These are phyloP conservation scores for Anthopleura sola DNA, from an alignment of 64 coral and sea anemone species.

Conservation along the genomic window DNA sequence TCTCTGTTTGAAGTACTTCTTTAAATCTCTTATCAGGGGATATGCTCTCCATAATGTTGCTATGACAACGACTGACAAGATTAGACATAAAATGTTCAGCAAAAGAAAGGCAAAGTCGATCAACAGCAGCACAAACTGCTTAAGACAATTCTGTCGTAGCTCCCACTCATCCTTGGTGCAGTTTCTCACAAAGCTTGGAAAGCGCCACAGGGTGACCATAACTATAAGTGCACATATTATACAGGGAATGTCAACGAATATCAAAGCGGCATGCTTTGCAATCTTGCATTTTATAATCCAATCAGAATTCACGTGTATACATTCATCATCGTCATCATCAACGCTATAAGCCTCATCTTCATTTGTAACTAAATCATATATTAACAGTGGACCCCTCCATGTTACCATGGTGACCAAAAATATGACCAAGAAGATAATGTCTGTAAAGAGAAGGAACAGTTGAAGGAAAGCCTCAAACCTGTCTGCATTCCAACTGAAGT, in stretches of 20 bases:
- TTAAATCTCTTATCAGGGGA: constrained; percentile 67
- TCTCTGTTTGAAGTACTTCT: constrained; percentile 63
- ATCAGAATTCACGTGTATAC: not conserved
- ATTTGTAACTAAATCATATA: constrained; percentile 39
- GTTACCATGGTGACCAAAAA: constrained; percentile 78
- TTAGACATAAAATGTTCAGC: constrained; percentile 71
- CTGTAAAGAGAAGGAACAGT: constrained; percentile 57
- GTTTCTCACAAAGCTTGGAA: constrained; percentile 84
- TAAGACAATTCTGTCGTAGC: constrained; percentile 67
- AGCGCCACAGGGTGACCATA: constrained; percentile 79
- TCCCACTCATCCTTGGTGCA: constrained; percentile 77
- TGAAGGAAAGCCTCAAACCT: constrained; percentile 80
- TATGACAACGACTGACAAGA: constrained; percentile 57
- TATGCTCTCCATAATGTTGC: constrained; percentile 88
- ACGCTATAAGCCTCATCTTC: constrained; percentile 38
- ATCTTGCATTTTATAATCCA: constrained; percentile 36
- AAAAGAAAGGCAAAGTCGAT: constrained; percentile 78
- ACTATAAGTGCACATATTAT: constrained; percentile 85
- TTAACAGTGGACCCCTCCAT: constrained; percentile 79
- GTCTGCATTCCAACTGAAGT: constrained; percentile 66
- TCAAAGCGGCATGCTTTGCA: constrained; percentile 51
- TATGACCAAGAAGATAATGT: constrained; percentile 72
- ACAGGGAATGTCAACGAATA: constrained; percentile 94
- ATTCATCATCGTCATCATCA: constrained; percentile 8
- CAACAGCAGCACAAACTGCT: constrained; percentile 64